Base-by-base conservation (phyloP, 1,140 invertebrate species). In the Catajapyx aquilonaris region DNA sequence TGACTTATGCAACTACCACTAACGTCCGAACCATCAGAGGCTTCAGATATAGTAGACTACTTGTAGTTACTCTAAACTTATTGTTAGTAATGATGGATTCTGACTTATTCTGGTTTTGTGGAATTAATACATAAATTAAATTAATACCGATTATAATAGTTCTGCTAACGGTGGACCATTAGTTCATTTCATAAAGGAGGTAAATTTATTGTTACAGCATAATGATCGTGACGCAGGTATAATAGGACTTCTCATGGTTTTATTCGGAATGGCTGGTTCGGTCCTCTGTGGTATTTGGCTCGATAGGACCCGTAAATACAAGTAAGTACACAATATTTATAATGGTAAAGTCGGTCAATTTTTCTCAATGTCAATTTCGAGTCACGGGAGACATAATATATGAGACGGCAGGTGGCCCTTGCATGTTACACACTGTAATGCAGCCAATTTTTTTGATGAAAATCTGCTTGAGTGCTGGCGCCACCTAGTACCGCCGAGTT, bases 231-330 rank as follows among this genome's bases (percentile, higher is more conserved):
- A n/a, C n/a, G n/a, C n/a, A 1, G 88, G 90, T 19, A 61, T 73
- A 35, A 88, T 94, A 44, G 90, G 90, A 1, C 55, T 94, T 7
- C 68, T 78, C 1, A 81, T 96, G 39, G 80, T 94, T 2, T 64
- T 91, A 3, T 71, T 79, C 3, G 90, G 90, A 22, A 85, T 94
- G 69, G 41, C 76, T 1, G 88, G 88, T 1, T 88, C 87, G 0
- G 73, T 94, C 9, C 56, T 85, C 1, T 83, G 79, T 47, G 90
- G 90, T 1, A 58, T 87, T 31, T 63, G 86, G 44, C 62, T 96
- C 31, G 90, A 94, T 49, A 79, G 70, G 54, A 83, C 76, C 1
- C 74, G 76, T 41, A 71, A 66, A 50, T 86, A 79, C 60, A 84
- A 85, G 76, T 81, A 54, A 68, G 65, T 60, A 28, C 9, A 28